Percentiles rank a stretch among this genome's conserved stretches.
phyloP scores from a whole-genome alignment of 2,888 invertebrate genomes.

The Drosophila diplacantha region DNA sequence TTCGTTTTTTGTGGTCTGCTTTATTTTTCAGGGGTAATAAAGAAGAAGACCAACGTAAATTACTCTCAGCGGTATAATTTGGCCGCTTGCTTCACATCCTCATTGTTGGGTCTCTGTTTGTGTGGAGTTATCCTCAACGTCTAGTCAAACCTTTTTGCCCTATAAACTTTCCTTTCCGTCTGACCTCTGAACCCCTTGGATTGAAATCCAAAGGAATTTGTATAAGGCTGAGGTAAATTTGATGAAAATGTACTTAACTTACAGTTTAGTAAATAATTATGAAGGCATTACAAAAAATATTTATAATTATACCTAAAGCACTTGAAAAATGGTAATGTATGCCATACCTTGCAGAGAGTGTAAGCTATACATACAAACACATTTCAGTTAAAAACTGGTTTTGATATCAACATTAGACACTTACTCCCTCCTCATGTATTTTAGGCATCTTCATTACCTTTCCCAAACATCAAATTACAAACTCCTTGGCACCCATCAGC shows the following conservation, averaged over 20 bases:
- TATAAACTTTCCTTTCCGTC: conserved; percentile 12
- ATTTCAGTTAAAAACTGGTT: neutral
- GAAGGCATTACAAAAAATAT: too few species aligned
- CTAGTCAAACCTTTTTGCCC: conserved; percentile 13
- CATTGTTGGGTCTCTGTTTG: conserved; percentile 22
- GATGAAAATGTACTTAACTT: neutral
- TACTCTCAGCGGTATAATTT: conserved; percentile 74
- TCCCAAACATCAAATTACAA: conserved; percentile 9
- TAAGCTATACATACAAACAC: too few species aligned
- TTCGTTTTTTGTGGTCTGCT: conserved; percentile 11
- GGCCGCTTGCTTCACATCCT: conserved; percentile 53
- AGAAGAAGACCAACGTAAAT: conserved; percentile 70
- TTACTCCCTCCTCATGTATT: too few species aligned
- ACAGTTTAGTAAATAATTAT: neutral
- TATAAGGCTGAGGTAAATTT: neutral
- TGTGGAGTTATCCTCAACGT: conserved; percentile 17
- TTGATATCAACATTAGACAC: neutral
- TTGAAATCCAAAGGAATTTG: neutral
- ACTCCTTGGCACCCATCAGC: neutral
- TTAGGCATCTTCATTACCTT: neutral
- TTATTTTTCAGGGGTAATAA: conserved; percentile 55
- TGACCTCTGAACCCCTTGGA: conserved; percentile 7
- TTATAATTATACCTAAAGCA: too few species aligned
- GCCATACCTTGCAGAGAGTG: neutral
- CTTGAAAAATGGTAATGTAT: too few species aligned